Conservation (phyloP, 1,140 invertebrate species). For the Bombus sibiricus region DNA sequence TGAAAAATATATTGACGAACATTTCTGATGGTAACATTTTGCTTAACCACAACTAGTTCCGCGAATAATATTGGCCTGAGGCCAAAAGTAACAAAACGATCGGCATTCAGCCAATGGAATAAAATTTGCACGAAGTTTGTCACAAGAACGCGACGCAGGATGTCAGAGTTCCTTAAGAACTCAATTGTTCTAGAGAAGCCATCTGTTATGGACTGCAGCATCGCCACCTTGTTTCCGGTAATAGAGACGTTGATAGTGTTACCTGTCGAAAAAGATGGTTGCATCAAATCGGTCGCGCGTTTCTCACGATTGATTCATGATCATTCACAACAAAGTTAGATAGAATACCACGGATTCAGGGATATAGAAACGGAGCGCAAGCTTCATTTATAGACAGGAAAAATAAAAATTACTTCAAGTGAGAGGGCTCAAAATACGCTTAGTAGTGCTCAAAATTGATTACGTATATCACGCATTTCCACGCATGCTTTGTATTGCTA, state of each 20-base stretch:
- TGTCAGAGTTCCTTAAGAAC: constrained; percentile 1
- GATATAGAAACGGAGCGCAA: not conserved
- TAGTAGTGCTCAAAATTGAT: too few relatives aligned
- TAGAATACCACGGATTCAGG: not conserved
- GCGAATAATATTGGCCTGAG: constrained; percentile 39
- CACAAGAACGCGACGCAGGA: not conserved
- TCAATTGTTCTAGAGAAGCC: not conserved
- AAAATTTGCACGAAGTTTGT: constrained; percentile 3
- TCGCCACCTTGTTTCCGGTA: constrained; percentile 53
- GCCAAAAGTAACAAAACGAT: not conserved
- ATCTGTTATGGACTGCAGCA: not conserved
- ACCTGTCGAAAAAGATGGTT: not conserved
- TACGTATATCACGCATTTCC: not conserved
- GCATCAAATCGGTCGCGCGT: not conserved
- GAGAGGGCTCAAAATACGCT: not conserved
- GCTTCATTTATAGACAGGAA: not conserved
- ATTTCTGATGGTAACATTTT: not conserved
- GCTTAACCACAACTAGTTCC: not conserved
- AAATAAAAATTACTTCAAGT: not conserved
- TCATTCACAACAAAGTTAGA: not conserved
- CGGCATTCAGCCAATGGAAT: not conserved
- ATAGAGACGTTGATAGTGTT: constrained; percentile 33
- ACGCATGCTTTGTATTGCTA: not conserved
- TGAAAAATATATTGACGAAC: not conserved
- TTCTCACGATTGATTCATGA: not conserved